Percentiles rank a stretch among this genome's conserved stretches.
Evolutionary conservation across 2,888 invertebrate genomes (phyloP).

Genomic region (Cylloceria caligata): DNA sequence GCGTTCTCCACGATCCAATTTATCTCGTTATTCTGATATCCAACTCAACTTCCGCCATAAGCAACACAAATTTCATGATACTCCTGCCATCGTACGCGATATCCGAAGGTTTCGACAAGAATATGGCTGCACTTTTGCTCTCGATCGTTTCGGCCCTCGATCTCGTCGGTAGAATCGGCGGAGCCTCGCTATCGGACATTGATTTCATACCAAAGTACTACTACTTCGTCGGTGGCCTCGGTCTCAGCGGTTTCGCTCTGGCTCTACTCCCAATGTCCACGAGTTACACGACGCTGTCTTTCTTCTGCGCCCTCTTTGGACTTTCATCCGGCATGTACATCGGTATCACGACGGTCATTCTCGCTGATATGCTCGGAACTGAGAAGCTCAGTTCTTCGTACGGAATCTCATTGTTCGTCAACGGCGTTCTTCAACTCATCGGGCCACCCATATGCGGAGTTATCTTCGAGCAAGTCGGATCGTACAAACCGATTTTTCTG

Average conservation of each 20-base stretch:
- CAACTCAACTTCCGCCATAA: conserved; percentile 94
- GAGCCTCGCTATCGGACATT: conserved; percentile 93
- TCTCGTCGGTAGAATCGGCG: conserved; percentile 93
- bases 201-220: conserved; percentile 91
- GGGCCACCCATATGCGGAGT: conserved; percentile 93
- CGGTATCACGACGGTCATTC: conserved; percentile 94
- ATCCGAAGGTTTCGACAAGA: conserved; percentile 89
- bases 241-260: conserved; percentile 91
- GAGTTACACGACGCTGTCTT: conserved; percentile 88
- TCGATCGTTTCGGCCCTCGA: conserved; percentile 94
- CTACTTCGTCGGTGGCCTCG: conserved; percentile 92
- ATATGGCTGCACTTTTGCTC: conserved; percentile 90
- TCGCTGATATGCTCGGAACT: conserved; percentile 94
- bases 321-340: conserved; percentile 94
- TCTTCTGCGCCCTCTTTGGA: conserved; percentile 92
- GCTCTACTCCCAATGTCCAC: conserved; percentile 89
- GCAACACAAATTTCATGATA: conserved; percentile 94
- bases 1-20: conserved; percentile 91
- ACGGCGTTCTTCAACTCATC: conserved; percentile 92
- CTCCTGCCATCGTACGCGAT: conserved; percentile 92
- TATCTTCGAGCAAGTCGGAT: conserved; percentile 88
- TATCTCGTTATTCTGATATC: conserved; percentile 93
- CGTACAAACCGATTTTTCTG: conserved; percentile 90
- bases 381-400: conserved; percentile 93
- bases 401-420: conserved; percentile 94